Conservation (phyloP, 2,797 vertebrate genomes). For the Podarcis lilfordi region DNA sequence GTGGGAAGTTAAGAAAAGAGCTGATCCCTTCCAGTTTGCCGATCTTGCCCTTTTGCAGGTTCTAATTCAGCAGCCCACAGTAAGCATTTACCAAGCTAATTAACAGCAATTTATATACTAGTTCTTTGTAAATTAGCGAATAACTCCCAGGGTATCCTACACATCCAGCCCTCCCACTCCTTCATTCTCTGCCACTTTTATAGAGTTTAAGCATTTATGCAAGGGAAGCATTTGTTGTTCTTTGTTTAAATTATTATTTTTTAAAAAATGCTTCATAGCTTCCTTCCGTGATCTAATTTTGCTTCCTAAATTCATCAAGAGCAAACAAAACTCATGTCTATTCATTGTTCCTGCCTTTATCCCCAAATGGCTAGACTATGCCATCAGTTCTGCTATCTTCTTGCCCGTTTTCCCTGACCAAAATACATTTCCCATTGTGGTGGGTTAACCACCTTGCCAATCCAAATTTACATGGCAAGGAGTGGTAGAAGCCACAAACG, state of each 20-base stretch:
- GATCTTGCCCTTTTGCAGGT: conserved; percentile 23
- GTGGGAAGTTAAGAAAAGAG: not conserved
- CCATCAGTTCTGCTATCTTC: not conserved
- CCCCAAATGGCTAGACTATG: not conserved
- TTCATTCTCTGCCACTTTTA: not conserved
- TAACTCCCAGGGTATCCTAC: conserved; percentile 20
- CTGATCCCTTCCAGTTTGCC: accelerated
- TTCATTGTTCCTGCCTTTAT: accelerated
- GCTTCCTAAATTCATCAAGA: not conserved
- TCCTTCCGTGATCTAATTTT: not conserved
- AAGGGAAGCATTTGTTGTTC: conserved; percentile 3
- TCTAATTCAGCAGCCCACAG: conserved; percentile 15
- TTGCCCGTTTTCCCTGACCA: not conserved
- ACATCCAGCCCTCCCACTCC: not conserved
- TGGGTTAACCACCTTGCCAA: too few species aligned
- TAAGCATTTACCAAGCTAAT: conserved; percentile 39
- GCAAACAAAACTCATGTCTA: accelerated
- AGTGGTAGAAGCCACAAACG: too few species aligned
- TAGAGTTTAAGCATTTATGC: not conserved
- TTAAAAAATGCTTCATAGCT: not conserved
- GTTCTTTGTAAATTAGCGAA: conserved; percentile 38
- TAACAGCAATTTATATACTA: conserved; percentile 35
- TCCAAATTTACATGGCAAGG: not conserved
- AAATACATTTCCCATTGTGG: not conserved
- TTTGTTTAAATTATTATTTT: not conserved